Percentiles rank a stretch among this genome's conserved stretches.
Conservation (phyloP, 2,113 vertebrate species). For the Hemiscyllium ocellatum region DNA sequence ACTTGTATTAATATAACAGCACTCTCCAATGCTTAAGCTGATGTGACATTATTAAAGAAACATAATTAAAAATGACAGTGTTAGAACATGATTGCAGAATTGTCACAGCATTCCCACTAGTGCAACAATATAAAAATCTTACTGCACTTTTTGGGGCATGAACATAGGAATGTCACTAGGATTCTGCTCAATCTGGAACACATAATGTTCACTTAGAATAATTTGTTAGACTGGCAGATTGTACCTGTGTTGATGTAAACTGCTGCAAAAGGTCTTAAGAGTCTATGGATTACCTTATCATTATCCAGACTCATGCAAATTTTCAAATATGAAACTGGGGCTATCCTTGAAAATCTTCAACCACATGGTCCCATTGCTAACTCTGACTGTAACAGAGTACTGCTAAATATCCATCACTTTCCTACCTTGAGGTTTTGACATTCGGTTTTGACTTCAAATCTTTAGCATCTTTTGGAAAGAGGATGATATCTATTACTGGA, state of each 20-base stretch:
- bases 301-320: neutral
- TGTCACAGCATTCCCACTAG: neutral
- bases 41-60: conserved; percentile 1
- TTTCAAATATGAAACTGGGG: neutral
- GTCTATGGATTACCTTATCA: neutral
- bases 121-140: neutral
- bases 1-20: neutral
- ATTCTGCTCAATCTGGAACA: neutral
- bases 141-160: no score
- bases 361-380: neutral
- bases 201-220: neutral
- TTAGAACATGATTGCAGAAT: neutral
- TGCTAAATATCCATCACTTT: neutral
- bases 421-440: neutral
- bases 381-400: neutral
- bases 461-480: neutral
- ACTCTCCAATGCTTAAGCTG: neutral
- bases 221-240: neutral
- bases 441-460: neutral
- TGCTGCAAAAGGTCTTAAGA: neutral
- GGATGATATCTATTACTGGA: neutral
- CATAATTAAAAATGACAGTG: neutral
- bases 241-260: neutral
- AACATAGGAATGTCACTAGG: neutral
- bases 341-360: neutral